phyloP scores from a whole-genome alignment of 1,140 invertebrate species.

The Portunus trituberculatus region DNA sequence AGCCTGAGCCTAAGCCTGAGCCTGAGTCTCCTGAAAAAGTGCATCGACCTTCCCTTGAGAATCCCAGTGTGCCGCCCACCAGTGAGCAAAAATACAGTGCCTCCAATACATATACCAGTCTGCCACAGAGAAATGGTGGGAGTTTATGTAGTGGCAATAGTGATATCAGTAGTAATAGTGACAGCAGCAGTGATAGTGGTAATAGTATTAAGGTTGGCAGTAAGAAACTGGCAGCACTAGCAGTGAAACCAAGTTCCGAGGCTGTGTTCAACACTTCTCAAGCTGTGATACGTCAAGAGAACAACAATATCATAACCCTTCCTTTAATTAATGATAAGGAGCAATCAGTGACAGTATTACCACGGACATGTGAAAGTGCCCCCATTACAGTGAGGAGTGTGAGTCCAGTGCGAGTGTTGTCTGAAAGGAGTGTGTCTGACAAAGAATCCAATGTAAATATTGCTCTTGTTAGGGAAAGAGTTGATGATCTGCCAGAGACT shows the following conservation, averaged over 20 bases:
- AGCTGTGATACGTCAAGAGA: slow-evolving; percentile 57
- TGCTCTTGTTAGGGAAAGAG: slow-evolving; percentile 5
- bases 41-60: background rate
- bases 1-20: too few species aligned
- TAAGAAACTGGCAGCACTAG: background rate
- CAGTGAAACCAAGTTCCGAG: background rate
- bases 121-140: background rate
- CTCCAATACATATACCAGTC: background rate
- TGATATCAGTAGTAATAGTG: background rate
- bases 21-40: background rate
- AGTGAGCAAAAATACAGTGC: background rate
- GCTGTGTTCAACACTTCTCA: slow-evolving; percentile 17
- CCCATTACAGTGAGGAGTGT: background rate
- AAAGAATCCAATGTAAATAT: slow-evolving; percentile 2
- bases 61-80: background rate
- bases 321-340: slow-evolving; percentile 30
- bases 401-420: background rate
- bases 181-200: background rate
- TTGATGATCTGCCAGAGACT: slow-evolving; percentile 39
- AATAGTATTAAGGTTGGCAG: background rate
- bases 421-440: slow-evolving; percentile 5
- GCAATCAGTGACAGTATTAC: background rate
- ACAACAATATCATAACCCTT: slow-evolving; percentile 12
- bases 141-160: background rate
- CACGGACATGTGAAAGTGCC: background rate